These are phyloP conservation scores for Pachycephus smyrnensis DNA, from an alignment of 2,888 invertebrate species.

Conservation along the genomic window DNA sequence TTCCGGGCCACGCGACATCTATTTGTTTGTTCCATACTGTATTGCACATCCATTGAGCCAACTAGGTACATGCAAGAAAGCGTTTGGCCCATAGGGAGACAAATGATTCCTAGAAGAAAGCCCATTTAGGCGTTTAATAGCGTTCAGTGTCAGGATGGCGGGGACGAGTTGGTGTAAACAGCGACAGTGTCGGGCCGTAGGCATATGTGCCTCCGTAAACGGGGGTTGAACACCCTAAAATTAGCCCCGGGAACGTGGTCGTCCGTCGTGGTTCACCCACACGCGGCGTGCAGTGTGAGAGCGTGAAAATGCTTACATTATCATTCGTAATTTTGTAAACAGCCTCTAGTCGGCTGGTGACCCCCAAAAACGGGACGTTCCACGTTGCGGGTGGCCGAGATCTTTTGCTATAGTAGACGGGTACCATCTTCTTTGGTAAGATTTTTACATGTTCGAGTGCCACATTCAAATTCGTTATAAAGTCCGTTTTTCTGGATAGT, in stretches of 20 bases:
- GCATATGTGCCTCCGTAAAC: slow-evolving; percentile 31
- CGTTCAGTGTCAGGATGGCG: slow-evolving; percentile 42
- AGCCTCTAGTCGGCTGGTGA: slow-evolving; percentile 33
- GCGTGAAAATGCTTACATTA: slow-evolving; percentile 67
- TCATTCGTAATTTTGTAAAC: slow-evolving; percentile 67
- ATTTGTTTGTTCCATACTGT: not conserved
- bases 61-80: not conserved
- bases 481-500: not conserved
- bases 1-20: not conserved
- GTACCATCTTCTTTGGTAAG: not conserved
- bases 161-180: slow-evolving; percentile 42
- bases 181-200: slow-evolving; percentile 42
- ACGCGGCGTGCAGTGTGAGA: slow-evolving; percentile 39
- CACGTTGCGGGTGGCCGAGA: slow-evolving; percentile 61
- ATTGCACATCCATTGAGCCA: not conserved
- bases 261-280: slow-evolving; percentile 39
- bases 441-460: not conserved
- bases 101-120: slow-evolving; percentile 25
- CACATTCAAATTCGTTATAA: not conserved
- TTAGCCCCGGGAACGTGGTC: slow-evolving; percentile 57
- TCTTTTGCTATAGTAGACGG: slow-evolving; percentile 6
- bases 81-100: not conserved
- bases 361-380: slow-evolving; percentile 27
- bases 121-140: slow-evolving; percentile 35
- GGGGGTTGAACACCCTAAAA: slow-evolving; percentile 66